Evolutionary conservation across 2,797 vertebrate genomes (phyloP).

Genomic region (Poeciliopsis turneri): DNA sequence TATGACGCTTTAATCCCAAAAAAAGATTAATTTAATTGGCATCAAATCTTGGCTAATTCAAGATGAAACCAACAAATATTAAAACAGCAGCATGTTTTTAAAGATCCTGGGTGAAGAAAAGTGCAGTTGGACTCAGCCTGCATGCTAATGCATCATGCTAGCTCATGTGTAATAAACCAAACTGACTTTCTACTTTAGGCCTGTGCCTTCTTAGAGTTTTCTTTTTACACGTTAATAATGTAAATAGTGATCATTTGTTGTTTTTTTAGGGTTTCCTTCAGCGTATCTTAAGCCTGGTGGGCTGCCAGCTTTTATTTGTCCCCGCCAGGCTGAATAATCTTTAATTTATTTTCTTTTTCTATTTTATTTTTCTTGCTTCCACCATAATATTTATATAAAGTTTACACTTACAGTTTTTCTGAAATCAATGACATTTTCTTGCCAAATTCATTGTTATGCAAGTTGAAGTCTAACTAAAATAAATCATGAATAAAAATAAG

Average conservation of each 20-base stretch:
- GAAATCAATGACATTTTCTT: no score
- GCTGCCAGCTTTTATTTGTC: neutral
- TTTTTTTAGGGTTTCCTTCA: neutral
- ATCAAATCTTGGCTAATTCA: neutral
- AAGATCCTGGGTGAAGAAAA: neutral
- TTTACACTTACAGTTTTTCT: no score
- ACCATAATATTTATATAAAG: no score
- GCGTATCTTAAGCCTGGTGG: neutral
- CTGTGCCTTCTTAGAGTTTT: neutral
- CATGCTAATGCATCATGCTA: neutral
- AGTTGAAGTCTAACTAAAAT: no score
- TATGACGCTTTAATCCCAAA: neutral
- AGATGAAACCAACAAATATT: slow-evolving; percentile 3
- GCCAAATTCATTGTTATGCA: no score
- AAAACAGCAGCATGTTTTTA: neutral
- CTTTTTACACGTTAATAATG: neutral
- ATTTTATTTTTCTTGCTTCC: no score
- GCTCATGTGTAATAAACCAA: neutral
- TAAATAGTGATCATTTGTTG: neutral
- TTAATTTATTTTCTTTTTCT: no score
- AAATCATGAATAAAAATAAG: no score
- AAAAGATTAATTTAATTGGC: slow-evolving; percentile 18
- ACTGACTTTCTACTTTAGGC: neutral
- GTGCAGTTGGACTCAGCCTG: neutral
- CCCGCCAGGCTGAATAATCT: no score